Conservation (phyloP, 2,888 invertebrate genomes). For the Bombylius discolor region DNA sequence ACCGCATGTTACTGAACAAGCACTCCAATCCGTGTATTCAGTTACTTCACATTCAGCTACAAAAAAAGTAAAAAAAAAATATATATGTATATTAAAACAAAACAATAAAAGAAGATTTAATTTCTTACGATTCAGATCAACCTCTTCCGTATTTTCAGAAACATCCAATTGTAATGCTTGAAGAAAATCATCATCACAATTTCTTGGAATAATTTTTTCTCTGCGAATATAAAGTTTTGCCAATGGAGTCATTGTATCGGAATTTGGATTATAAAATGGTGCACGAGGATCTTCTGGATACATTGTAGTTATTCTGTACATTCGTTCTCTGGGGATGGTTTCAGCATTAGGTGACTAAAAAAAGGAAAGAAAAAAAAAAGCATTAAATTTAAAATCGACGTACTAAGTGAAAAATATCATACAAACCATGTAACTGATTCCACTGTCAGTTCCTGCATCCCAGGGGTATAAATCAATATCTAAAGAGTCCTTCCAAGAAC, state of each 20-base stretch:
- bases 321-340: slow-evolving; percentile 65
- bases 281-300: slow-evolving; percentile 84
- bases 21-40: slow-evolving; percentile 63
- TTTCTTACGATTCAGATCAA: slow-evolving; percentile 47
- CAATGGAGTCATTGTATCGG: slow-evolving; percentile 61
- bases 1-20: slow-evolving; percentile 78
- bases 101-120: background rate
- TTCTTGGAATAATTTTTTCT: slow-evolving; percentile 57
- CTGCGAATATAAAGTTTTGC: slow-evolving; percentile 69
- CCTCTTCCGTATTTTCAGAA: slow-evolving; percentile 55
- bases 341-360: slow-evolving; percentile 64
- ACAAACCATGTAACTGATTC: slow-evolving; percentile 76
- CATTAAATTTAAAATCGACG: background rate
- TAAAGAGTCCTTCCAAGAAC: slow-evolving; percentile 78
- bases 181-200: slow-evolving; percentile 54
- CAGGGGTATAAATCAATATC: slow-evolving; percentile 81
- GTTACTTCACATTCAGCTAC: slow-evolving; percentile 69
- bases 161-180: slow-evolving; percentile 47
- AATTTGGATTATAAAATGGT: slow-evolving; percentile 75
- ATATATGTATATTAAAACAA: no score
- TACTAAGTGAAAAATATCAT: background rate
- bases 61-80: slow-evolving; percentile 12
- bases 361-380: background rate
- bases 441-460: slow-evolving; percentile 92
- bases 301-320: slow-evolving; percentile 78